Evolutionary conservation across 2,888 invertebrate genomes (phyloP).

Genomic region (Myathropa florea): DNA sequence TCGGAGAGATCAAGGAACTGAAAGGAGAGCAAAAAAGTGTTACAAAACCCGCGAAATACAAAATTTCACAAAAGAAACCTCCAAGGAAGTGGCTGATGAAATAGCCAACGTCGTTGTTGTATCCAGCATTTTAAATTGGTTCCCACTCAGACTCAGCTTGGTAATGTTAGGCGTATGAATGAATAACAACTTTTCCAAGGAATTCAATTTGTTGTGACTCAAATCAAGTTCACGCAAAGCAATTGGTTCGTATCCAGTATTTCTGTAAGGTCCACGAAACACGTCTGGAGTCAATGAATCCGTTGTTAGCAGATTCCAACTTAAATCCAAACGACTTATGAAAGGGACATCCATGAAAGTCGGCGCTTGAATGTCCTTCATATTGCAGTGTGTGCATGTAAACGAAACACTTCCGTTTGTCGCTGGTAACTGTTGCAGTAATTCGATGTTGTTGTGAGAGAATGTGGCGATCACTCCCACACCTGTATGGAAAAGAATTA

Average conservation of each 20-base stretch:
- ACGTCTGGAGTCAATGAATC: slow-evolving; percentile 84
- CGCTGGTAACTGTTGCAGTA: slow-evolving; percentile 78
- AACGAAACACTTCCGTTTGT: slow-evolving; percentile 77
- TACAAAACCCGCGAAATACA: neutral
- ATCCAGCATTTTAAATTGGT: slow-evolving; percentile 84
- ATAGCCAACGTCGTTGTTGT: slow-evolving; percentile 83
- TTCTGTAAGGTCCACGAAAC: slow-evolving; percentile 85
- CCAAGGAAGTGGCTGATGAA: slow-evolving; percentile 82
- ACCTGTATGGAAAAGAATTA: slow-evolving; percentile 56
- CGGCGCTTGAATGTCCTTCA: slow-evolving; percentile 77
- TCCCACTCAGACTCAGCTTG: slow-evolving; percentile 84
- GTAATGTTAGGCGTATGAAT: slow-evolving; percentile 85
- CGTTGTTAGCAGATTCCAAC: slow-evolving; percentile 79
- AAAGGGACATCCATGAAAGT: slow-evolving; percentile 79
- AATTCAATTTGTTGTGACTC: slow-evolving; percentile 85
- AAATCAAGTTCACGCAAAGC: slow-evolving; percentile 84
- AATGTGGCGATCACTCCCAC: slow-evolving; percentile 77
- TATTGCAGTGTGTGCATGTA: slow-evolving; percentile 78
- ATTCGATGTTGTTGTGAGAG: slow-evolving; percentile 77
- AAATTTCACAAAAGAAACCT: slow-evolving; percentile 79
- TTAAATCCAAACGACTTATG: slow-evolving; percentile 78
- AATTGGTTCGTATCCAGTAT: slow-evolving; percentile 83
- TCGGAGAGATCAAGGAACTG: slow-evolving; percentile 83
- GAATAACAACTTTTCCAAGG: slow-evolving; percentile 84
- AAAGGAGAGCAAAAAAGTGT: slow-evolving; percentile 20